Evolutionary conservation across 2,797 vertebrate species (phyloP).

Genomic region (Epinephelus coioides): DNA sequence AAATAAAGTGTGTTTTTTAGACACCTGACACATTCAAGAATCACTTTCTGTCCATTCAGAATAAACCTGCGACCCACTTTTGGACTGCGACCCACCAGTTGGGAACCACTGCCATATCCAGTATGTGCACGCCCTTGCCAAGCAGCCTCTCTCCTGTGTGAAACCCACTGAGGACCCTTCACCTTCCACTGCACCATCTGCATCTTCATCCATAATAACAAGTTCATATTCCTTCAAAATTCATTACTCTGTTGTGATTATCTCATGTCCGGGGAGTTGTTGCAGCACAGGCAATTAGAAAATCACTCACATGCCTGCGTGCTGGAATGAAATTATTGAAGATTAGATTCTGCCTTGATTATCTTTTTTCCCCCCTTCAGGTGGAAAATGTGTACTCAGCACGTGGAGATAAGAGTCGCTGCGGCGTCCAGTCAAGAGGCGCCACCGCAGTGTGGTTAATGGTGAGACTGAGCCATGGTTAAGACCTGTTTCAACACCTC

Average conservation of each 20-base stretch:
- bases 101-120: no score
- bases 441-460: slow-evolving; percentile 9
- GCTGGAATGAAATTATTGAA: slow-evolving; percentile 58
- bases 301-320: slow-evolving; percentile 42
- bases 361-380: slow-evolving; percentile 26
- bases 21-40: no score
- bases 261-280: slow-evolving; percentile 54
- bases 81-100: no score
- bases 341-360: slow-evolving; percentile 72
- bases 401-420: slow-evolving; percentile 39
- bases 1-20: no score
- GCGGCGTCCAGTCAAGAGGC: slow-evolving; percentile 37
- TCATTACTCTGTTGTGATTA: slow-evolving; percentile 56
- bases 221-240: slow-evolving; percentile 45
- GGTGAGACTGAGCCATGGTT: neutral
- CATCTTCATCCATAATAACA: slow-evolving; percentile 54
- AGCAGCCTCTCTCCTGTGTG: slow-evolving; percentile 1
- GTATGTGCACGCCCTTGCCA: no score
- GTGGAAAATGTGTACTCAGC: slow-evolving; percentile 56
- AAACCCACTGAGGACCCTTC: slow-evolving; percentile 39
- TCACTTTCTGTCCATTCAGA: no score
- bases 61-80: no score
- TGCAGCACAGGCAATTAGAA: slow-evolving; percentile 63
- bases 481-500: slow-evolving; percentile 23
- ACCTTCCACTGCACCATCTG: slow-evolving; percentile 52